A percentile compares a stretch with the other conserved stretches of the same genome.
These are phyloP conservation scores for Agrotis segetum DNA, from an alignment of 2,888 invertebrate species.

Conservation along the genomic window DNA sequence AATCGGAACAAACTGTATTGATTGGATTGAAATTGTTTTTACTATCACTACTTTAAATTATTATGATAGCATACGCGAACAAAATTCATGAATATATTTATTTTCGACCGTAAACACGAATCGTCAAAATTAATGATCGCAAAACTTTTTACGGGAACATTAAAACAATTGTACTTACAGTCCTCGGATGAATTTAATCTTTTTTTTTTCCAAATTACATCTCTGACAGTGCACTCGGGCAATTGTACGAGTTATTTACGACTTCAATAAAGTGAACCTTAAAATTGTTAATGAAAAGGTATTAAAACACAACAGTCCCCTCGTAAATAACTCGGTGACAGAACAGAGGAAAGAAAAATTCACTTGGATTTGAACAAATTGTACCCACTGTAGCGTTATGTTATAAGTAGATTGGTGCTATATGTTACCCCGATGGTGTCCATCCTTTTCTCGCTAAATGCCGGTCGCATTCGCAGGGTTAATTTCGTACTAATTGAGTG, in stretches of 20 bases:
- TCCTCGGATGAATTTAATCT: conserved; percentile 67
- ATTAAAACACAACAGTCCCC: conserved; percentile 88
- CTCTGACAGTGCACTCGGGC: conserved; percentile 80
- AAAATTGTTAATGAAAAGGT: conserved; percentile 91
- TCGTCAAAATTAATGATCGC: conserved; percentile 21
- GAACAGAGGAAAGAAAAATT: conserved; percentile 86
- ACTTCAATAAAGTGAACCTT: conserved; percentile 90
- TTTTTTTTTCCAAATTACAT: conserved; percentile 78
- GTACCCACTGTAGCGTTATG: conserved; percentile 37
- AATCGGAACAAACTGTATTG: conserved; percentile 32
- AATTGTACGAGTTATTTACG: conserved; percentile 88
- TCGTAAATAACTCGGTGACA: conserved; percentile 90
- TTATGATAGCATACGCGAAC: conserved; percentile 11
- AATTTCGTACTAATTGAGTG: conserved; percentile 47
- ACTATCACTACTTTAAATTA: conserved; percentile 16
- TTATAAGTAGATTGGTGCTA: conserved; percentile 50
- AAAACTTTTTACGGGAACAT: conserved; percentile 52
- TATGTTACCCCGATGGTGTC: conserved; percentile 43
- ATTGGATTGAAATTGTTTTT: conserved; percentile 41
- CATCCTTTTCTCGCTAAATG: conserved; percentile 43
- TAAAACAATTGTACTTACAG: conserved; percentile 61
- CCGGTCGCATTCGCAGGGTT: conserved; percentile 42
- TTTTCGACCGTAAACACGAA: conserved; percentile 17
- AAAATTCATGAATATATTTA: conserved; percentile 12
- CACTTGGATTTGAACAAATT: conserved; percentile 86